Conservation (phyloP, 2,888 invertebrate genomes). For the Mystacides longicornis region DNA sequence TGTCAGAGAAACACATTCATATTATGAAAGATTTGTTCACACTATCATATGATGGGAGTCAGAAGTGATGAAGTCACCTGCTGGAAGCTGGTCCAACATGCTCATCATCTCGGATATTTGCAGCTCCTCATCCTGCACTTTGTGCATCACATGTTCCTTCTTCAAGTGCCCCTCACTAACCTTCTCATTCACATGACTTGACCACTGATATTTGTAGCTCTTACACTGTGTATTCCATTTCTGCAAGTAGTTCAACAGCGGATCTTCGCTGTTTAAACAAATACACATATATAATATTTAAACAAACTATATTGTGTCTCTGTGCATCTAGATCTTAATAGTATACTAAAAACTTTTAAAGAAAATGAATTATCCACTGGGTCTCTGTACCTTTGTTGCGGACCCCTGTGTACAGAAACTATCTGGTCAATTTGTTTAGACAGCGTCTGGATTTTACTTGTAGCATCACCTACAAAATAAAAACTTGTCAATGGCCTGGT, state of each 20-base stretch:
- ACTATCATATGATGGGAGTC: neutral
- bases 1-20: slow-evolving; percentile 30
- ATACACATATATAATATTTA: no score
- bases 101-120: slow-evolving; percentile 16
- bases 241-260: slow-evolving; percentile 10
- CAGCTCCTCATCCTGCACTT: slow-evolving; percentile 3
- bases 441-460: neutral
- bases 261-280: slow-evolving; percentile 10
- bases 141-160: slow-evolving; percentile 14
- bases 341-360: no score
- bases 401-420: no score
- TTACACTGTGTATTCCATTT: slow-evolving; percentile 5
- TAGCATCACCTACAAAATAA: neutral
- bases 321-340: no score
- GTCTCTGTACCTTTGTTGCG: no score
- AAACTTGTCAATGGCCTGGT: neutral
- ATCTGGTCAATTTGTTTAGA: neutral
- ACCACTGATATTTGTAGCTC: neutral
- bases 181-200: neutral
- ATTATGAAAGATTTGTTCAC: neutral
- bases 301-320: no score
- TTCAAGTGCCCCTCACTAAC: slow-evolving; percentile 11
- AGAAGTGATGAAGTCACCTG: slow-evolving; percentile 33
- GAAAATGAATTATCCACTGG: no score
- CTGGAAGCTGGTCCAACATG: slow-evolving; percentile 37